These are phyloP conservation scores for Pollachius pollachius DNA, from an alignment of 2,113 vertebrate species.

Conservation along the genomic window DNA sequence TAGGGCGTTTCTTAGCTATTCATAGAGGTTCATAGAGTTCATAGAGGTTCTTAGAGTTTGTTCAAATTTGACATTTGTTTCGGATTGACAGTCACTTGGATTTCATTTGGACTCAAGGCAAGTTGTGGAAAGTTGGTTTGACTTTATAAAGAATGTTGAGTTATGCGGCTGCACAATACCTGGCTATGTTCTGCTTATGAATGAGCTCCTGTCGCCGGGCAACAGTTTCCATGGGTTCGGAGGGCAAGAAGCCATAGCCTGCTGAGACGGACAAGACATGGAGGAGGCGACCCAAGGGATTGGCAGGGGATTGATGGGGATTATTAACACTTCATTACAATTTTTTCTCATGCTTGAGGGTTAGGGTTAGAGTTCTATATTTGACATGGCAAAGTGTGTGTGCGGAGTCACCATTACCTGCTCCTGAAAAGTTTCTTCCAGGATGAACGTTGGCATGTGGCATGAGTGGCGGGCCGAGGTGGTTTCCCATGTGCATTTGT, in stretches of 20 bases:
- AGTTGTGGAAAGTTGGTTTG: slow-evolving; percentile 4
- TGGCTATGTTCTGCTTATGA: slow-evolving; percentile 91
- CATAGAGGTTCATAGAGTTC: too few species aligned
- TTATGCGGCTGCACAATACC: slow-evolving; percentile 68
- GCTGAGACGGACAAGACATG: slow-evolving; percentile 32
- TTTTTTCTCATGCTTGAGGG: background rate
- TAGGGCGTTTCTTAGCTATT: too few species aligned
- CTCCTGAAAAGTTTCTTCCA: slow-evolving; percentile 75
- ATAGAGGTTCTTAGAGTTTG: too few species aligned
- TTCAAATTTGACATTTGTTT: too few species aligned
- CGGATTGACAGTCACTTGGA: background rate
- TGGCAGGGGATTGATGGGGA: background rate
- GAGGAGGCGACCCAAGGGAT: background rate
- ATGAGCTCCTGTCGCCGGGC: slow-evolving; percentile 89
- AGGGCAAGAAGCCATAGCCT: slow-evolving; percentile 85
- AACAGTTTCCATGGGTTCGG: slow-evolving; percentile 87
- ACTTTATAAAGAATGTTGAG: background rate
- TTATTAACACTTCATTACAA: background rate
- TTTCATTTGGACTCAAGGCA: background rate
- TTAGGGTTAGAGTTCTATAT: too few species aligned
- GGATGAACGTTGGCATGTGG: slow-evolving; percentile 75
- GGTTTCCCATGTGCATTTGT: slow-evolving; percentile 82
- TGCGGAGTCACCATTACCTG: slow-evolving; percentile 59
- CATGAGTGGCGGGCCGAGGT: slow-evolving; percentile 76
- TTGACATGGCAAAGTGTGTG: background rate